A percentile compares a stretch with the other conserved stretches of the same genome.
phyloP scores from a whole-genome alignment of 2,888 invertebrate species.

The Aradus depressus region DNA sequence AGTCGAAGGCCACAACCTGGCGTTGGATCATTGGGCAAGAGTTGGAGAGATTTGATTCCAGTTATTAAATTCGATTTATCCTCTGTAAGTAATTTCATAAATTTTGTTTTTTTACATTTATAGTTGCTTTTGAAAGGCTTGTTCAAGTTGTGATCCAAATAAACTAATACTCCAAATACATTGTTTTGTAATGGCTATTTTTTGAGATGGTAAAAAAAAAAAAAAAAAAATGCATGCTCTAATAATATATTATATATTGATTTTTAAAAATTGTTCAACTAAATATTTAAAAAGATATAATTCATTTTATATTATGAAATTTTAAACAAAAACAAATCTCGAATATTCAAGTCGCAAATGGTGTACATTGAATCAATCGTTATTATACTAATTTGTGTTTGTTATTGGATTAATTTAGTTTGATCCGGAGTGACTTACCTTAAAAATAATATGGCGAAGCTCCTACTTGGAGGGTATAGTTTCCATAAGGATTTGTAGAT shows the following conservation, averaged over 20 bases:
- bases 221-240: no score
- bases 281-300: no score
- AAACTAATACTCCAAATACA: not conserved
- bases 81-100: constrained; percentile 45
- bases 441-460: no score
- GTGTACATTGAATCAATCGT: no score
- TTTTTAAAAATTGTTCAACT: no score
- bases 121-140: not conserved
- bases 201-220: not conserved
- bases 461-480: no score
- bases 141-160: not conserved
- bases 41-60: constrained; percentile 92
- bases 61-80: constrained; percentile 91
- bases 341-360: no score
- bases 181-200: not conserved
- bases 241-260: no score
- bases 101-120: constrained; percentile 23
- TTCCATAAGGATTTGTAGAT: no score
- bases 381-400: no score
- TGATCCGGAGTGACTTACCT: no score
- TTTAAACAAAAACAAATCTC: not conserved
- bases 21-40: constrained; percentile 66
- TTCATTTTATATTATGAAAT: not conserved
- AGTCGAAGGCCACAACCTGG: constrained; percentile 48
- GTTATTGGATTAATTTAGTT: no score